Base-by-base conservation (phyloP, 2,113 vertebrate genomes). In the Phasianus colchicus region DNA sequence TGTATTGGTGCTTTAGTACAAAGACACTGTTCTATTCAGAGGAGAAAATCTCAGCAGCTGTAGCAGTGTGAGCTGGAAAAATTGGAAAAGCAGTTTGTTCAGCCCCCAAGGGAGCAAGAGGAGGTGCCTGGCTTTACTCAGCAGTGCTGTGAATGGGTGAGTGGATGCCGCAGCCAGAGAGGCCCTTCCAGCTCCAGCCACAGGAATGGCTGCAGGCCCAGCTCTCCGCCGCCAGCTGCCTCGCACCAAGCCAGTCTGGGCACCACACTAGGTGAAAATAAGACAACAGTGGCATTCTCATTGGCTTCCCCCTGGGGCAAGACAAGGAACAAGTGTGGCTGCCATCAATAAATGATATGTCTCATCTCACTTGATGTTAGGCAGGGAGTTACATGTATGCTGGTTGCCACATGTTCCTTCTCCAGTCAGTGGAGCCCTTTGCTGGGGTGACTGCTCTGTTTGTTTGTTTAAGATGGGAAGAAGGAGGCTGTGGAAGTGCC, bases 171-270 rank as follows among this genome's bases (percentile, higher is more conserved):
- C 0, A 11, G 22, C 13, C 40, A 65, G 34, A 18, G 48, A 71
- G 52, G n/a, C 18, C 13, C 8, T 81, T 71, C 55, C 86, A 90
- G 14, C 40, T 3, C 43, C 43, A 78, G 18, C 80, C 80, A 61
- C 86, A 76, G 80, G 81, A 88, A 89, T 17, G 57, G 65, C 52
- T 86, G 36, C 38, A 42, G 64, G 66, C 80, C 90, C 63, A 4
- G 52, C 27, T 86, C 12, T 30, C 63, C 0, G 0, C n/a, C 38
- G 17, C 70, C 69, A 1, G 0, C 9, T 30, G 27, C 10, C 48
- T n/a, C 1, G 0, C 43, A 61, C 32, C 77, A 79, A 50, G 10
- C 29, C 0, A 0, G 10, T 69, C 27, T 82, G 86, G 52, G 12
- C 48, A 76, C 40, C 3, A 1, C 70, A 13, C 22, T 45, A n/a